These are phyloP conservation scores for Rhea americana DNA, from an alignment of 2,113 vertebrate genomes.

Conservation along the genomic window DNA sequence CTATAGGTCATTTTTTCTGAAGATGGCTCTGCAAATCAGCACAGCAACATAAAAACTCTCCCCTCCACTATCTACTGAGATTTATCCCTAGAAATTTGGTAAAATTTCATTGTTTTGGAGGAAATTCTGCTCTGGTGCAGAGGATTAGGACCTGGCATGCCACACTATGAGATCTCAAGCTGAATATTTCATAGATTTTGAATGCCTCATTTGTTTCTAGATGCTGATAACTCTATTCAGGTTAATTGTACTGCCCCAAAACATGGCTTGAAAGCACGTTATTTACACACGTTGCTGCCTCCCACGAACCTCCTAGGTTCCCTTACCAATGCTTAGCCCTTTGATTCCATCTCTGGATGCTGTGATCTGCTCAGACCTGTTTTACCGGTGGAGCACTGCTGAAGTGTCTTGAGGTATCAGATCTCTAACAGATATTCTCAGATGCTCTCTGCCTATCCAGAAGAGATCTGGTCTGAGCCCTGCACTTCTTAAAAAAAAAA, in stretches of 20 bases:
- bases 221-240: slow-evolving; percentile 63
- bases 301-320: not conserved
- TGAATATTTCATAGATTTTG: slow-evolving; percentile 57
- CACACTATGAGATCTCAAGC: not conserved
- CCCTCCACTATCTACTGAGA: not conserved
- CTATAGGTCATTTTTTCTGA: not conserved
- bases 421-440: not conserved
- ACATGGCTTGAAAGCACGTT: slow-evolving; percentile 19
- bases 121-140: not conserved
- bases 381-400: not conserved
- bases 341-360: not conserved
- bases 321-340: not conserved
- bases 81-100: not conserved
- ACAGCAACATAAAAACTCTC: not conserved
- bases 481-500: not conserved
- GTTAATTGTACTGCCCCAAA: slow-evolving; percentile 62
- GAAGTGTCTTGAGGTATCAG: not conserved
- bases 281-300: slow-evolving; percentile 36
- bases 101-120: not conserved
- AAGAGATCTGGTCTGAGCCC: not conserved
- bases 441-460: not conserved
- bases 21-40: not conserved
- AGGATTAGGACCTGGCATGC: not conserved
- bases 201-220: slow-evolving; percentile 64
- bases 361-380: not conserved